A percentile compares a stretch with the other conserved stretches of the same genome.
Conservation (phyloP, 2,113 vertebrate genomes). For the Grantiella picta region DNA sequence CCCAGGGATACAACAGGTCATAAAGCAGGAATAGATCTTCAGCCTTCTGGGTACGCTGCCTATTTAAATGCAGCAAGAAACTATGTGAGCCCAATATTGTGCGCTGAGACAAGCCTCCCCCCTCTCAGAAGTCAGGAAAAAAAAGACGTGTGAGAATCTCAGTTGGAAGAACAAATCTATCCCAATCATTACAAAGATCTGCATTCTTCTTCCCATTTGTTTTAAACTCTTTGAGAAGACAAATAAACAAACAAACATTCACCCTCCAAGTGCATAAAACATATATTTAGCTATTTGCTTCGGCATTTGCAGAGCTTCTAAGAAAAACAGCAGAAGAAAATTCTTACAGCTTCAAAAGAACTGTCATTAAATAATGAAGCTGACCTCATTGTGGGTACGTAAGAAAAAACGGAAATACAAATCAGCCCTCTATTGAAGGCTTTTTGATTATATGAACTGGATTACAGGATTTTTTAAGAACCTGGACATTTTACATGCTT, state of each 20-base stretch:
- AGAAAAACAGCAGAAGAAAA: not conserved
- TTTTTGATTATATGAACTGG: not conserved
- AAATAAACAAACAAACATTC: slow-evolving; percentile 54
- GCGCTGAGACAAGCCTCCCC: not conserved
- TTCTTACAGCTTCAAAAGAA: not conserved
- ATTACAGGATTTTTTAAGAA: not conserved
- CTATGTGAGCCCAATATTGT: slow-evolving; percentile 21
- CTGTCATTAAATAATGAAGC: slow-evolving; percentile 5
- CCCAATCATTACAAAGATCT: slow-evolving; percentile 18
- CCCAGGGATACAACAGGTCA: slow-evolving; percentile 70
- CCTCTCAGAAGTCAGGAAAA: not conserved
- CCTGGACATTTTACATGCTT: not conserved
- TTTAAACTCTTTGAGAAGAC: slow-evolving; percentile 15
- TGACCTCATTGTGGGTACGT: not conserved
- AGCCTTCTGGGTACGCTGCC: slow-evolving; percentile 56
- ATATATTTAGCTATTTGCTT: not conserved
- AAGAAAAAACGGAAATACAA: not conserved
- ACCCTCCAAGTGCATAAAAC: not conserved
- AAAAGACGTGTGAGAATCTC: not conserved
- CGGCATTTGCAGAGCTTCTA: not conserved
- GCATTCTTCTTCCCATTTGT: slow-evolving; percentile 46
- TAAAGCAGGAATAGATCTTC: slow-evolving; percentile 77
- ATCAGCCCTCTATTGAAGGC: not conserved
- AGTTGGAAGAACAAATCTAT: slow-evolving; percentile 32
- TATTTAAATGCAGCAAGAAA: slow-evolving; percentile 65